Conservation (phyloP, 2,888 invertebrate genomes). For the Cactoblastis cactorum region DNA sequence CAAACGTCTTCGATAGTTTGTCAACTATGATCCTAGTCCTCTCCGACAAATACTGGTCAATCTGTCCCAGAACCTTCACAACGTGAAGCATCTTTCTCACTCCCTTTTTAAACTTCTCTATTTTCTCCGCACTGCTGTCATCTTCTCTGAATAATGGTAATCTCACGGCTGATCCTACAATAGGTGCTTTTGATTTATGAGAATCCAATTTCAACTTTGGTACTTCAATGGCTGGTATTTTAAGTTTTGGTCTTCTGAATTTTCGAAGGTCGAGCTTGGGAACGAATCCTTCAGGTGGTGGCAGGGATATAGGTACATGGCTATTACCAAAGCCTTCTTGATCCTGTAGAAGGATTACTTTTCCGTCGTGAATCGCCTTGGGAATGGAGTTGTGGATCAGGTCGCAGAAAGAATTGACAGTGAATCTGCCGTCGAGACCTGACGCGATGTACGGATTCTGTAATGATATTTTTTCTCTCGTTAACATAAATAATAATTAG, state of each 20-base stretch:
- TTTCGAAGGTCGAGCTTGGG: constrained; percentile 39
- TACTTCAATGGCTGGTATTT: constrained; percentile 46
- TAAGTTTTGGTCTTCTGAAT: constrained; percentile 43
- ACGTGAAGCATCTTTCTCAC: constrained; percentile 65
- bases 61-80: constrained; percentile 63
- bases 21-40: constrained; percentile 63
- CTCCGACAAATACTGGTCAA: constrained; percentile 66
- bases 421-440: constrained; percentile 23
- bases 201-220: constrained; percentile 31
- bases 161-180: constrained; percentile 42
- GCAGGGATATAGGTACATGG: constrained; percentile 39
- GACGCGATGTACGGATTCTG: constrained; percentile 12
- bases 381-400: constrained; percentile 62
- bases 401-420: constrained; percentile 55
- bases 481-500: not conserved
- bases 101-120: constrained; percentile 67
- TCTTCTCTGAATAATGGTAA: constrained; percentile 42
- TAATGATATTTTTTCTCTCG: not conserved
- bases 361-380: constrained; percentile 56
- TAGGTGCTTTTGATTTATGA: constrained; percentile 38
- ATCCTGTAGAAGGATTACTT: constrained; percentile 49
- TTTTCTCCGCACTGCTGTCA: constrained; percentile 58
- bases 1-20: constrained; percentile 59
- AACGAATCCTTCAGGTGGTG: constrained; percentile 55
- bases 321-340: constrained; percentile 50